These are phyloP conservation scores for Leucopsar rothschildi DNA, from an alignment of 2,113 vertebrate species.

Conservation along the genomic window DNA sequence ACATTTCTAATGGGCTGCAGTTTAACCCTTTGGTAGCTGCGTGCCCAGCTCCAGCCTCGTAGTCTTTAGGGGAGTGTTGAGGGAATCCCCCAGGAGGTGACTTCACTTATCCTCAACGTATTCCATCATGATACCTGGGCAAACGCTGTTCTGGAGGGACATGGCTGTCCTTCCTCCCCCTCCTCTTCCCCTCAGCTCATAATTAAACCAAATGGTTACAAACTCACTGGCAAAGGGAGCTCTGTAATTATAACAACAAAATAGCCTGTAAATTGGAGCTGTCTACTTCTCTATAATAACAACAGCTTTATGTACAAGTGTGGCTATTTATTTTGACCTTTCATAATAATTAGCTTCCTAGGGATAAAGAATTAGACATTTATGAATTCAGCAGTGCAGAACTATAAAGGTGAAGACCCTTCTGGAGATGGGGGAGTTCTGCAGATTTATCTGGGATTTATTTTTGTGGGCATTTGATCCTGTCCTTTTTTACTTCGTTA, in stretches of 20 bases:
- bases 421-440: slow-evolving; percentile 7
- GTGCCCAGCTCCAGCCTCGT: background rate
- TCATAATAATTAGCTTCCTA: slow-evolving; percentile 61
- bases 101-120: background rate
- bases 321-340: slow-evolving; percentile 62
- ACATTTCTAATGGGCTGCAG: slow-evolving; percentile 76
- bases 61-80: background rate
- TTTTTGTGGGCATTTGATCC: background rate
- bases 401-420: slow-evolving; percentile 36
- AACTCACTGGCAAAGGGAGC: slow-evolving; percentile 11
- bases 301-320: slow-evolving; percentile 18
- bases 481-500: background rate
- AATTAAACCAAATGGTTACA: slow-evolving; percentile 51
- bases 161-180: slow-evolving; percentile 15
- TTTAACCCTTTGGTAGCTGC: slow-evolving; percentile 73
- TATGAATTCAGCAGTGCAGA: slow-evolving; percentile 24
- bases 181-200: slow-evolving; percentile 4
- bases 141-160: background rate
- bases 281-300: slow-evolving; percentile 45
- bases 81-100: background rate
- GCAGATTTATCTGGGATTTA: background rate
- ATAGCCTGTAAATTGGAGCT: slow-evolving; percentile 50
- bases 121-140: background rate
- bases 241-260: slow-evolving; percentile 71
- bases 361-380: slow-evolving; percentile 36